Evolutionary conservation across 2,888 invertebrate species (phyloP).

Genomic region (Diarsia dahlii): DNA sequence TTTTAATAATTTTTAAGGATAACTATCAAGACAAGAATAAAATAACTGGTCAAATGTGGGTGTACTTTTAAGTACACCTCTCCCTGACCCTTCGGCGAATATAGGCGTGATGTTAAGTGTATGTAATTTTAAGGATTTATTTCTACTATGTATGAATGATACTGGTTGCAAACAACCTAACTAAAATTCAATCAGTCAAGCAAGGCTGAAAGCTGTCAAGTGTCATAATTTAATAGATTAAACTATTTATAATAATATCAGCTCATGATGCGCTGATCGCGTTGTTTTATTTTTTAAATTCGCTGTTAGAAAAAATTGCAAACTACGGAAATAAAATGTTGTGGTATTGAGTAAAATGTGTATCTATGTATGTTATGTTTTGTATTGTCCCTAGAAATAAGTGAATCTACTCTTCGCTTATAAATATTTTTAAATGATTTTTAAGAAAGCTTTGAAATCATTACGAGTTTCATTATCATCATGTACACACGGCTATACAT

Average conservation of each 20-base stretch:
- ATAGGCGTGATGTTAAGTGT: too few relatives aligned
- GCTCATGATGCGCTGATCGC: not conserved
- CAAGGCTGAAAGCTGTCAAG: not conserved
- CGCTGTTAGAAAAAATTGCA: not conserved
- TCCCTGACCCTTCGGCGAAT: too few relatives aligned
- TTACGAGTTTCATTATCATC: too few relatives aligned
- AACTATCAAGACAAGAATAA: too few relatives aligned
- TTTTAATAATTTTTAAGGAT: too few relatives aligned
- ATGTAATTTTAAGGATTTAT: not conserved
- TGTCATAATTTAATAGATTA: not conserved
- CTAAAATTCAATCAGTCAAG: too few relatives aligned
- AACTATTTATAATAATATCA: not conserved
- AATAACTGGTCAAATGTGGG: too few relatives aligned
- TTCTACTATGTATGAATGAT: not conserved
- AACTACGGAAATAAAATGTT: not conserved
- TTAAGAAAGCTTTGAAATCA: not conserved
- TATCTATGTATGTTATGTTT: not conserved
- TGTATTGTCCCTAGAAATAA: not conserved
- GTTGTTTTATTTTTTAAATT: not conserved
- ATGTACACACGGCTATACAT: too few relatives aligned
- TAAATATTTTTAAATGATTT: not conserved
- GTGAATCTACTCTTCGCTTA: too few relatives aligned
- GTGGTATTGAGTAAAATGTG: not conserved
- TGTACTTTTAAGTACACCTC: too few relatives aligned
- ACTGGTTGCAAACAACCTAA: not conserved